Percentiles rank a stretch among this genome's conserved stretches.
phyloP scores from a whole-genome alignment of 2,113 vertebrate genomes.

The Zonotrichia leucophrys region DNA sequence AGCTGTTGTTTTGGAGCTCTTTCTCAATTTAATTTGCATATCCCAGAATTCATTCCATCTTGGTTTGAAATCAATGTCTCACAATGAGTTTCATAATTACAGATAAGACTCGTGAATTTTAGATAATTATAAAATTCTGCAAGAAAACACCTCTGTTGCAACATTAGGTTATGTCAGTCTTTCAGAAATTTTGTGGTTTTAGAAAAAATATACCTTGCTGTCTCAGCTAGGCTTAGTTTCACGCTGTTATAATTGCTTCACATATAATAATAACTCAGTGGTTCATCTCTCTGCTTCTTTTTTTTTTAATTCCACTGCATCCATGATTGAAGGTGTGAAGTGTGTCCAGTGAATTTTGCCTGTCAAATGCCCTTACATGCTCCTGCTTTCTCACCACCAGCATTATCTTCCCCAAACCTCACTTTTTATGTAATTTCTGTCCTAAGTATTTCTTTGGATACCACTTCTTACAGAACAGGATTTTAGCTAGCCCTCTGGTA shows the following conservation, averaged over 20 bases:
- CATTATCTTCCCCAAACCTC: neutral
- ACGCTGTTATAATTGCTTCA: neutral
- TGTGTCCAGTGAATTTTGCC: neutral
- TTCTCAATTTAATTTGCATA: neutral
- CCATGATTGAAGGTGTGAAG: neutral
- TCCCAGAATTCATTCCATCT: neutral
- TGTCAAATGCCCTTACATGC: neutral
- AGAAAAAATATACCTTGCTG: neutral
- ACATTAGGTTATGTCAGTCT: neutral
- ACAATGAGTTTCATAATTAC: neutral
- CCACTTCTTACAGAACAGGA: neutral
- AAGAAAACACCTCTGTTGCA: neutral
- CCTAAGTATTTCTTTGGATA: neutral
- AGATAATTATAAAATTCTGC: neutral
- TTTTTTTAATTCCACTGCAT: neutral
- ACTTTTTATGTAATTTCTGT: neutral
- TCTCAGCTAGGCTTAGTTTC: neutral
- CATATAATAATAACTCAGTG: neutral
- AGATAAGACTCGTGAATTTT: neutral
- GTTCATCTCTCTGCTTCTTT: neutral
- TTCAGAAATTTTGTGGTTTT: neutral
- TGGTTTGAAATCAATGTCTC: neutral
- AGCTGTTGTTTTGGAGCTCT: neutral
- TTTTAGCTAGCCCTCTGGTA: neutral
- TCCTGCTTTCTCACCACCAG: neutral